phyloP scores from a whole-genome alignment of 2,797 vertebrate genomes.

The Thunnus albacares region DNA sequence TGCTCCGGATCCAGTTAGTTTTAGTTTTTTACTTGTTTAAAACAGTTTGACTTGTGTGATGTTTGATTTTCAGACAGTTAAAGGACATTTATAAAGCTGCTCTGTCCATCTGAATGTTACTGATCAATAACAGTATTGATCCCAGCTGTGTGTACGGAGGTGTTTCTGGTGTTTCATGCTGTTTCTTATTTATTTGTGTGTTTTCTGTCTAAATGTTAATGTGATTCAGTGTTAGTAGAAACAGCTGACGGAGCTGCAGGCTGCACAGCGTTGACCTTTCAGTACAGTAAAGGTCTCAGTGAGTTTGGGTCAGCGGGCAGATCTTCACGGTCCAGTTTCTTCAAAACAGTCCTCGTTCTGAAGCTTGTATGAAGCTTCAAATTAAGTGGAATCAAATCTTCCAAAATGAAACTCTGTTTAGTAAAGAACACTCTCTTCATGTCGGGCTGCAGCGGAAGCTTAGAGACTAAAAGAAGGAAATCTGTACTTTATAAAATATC shows the following conservation, averaged over 20 bases:
- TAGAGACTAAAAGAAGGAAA: too few relatives aligned
- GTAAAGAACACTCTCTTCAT: too few relatives aligned
- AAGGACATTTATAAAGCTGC: not conserved
- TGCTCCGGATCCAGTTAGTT: too few relatives aligned
- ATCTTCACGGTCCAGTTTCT: too few relatives aligned
- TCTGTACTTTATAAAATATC: too few relatives aligned
- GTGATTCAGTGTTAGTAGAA: constrained; percentile 18
- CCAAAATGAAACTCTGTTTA: too few relatives aligned
- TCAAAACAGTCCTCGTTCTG: too few relatives aligned
- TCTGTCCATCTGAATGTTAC: not conserved
- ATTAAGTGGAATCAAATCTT: too few relatives aligned
- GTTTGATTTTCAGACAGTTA: not conserved
- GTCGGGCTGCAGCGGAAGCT: too few relatives aligned
- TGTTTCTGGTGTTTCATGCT: not conserved
- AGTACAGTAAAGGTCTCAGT: not conserved
- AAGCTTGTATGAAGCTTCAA: too few relatives aligned
- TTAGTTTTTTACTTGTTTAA: not conserved
- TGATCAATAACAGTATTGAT: not conserved
- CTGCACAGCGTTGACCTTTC: constrained; percentile 3
- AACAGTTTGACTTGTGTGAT: not conserved
- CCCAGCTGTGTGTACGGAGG: not conserved
- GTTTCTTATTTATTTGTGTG: constrained; percentile 10
- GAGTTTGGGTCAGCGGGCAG: not conserved
- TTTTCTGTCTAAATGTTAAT: constrained; percentile 38
- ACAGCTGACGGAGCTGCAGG: not conserved